A percentile compares a stretch with the other conserved stretches of the same genome.
Conservation (phyloP, 1,140 invertebrate species). For the Drosophila mauritiana region DNA sequence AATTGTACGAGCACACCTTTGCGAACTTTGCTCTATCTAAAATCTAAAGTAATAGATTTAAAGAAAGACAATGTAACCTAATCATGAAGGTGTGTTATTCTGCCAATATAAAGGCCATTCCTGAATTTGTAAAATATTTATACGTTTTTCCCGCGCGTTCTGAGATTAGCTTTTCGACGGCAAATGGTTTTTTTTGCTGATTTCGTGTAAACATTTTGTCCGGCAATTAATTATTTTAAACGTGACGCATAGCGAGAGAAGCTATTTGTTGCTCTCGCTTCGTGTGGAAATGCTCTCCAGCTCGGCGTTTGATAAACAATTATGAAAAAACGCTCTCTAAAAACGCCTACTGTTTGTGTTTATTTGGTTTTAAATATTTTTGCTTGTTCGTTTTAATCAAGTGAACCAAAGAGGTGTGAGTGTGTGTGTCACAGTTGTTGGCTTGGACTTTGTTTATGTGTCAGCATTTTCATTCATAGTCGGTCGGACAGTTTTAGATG, state of each 20-base stretch:
- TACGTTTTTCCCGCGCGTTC: not conserved
- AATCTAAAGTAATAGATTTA: too few relatives aligned
- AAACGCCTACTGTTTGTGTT: conserved; percentile 59
- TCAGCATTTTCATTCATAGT: conserved; percentile 77
- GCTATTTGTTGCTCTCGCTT: conserved; percentile 5
- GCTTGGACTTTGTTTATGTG: conserved; percentile 53
- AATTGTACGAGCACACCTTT: too few relatives aligned
- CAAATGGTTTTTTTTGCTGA: conserved; percentile 18
- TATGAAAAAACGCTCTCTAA: conserved; percentile 54
- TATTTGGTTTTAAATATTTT: conserved; percentile 58
- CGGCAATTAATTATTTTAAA: conserved; percentile 51
- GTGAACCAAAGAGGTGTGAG: conserved; percentile 34
- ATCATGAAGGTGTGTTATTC: not conserved
- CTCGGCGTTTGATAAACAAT: conserved; percentile 55
- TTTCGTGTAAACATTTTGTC: conserved; percentile 52
- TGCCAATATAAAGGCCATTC: not conserved
- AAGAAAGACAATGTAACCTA: not conserved
- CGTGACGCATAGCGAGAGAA: conserved; percentile 42
- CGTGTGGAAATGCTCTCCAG: conserved; percentile 40
- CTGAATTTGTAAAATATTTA: not conserved
- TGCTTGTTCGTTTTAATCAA: conserved; percentile 35
- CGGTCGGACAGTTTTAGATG: conserved; percentile 51
- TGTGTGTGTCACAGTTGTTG: conserved; percentile 34
- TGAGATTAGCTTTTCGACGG: not conserved
- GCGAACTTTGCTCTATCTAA: too few relatives aligned